Evolutionary conservation across 2,113 vertebrate genomes (phyloP).

Genomic region (Sylvicapra grimmia): DNA sequence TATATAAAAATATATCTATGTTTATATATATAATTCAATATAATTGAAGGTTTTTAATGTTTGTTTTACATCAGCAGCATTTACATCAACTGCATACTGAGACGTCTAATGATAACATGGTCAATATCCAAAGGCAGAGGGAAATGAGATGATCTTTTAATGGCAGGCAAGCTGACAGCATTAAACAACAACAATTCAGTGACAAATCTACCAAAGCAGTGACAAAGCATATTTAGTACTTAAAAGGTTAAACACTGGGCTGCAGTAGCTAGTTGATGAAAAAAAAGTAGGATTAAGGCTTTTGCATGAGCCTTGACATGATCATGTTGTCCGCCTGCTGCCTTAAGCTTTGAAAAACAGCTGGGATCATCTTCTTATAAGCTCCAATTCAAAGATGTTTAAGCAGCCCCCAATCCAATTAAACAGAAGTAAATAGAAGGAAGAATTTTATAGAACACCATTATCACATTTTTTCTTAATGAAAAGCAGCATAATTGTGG

Average conservation of each 20-base stretch:
- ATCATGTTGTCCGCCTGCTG: slow-evolving; percentile 77
- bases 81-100: not conserved
- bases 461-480: slow-evolving; percentile 76
- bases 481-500: slow-evolving; percentile 77
- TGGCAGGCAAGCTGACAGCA: slow-evolving; percentile 41
- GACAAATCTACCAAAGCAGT: slow-evolving; percentile 53
- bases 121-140: slow-evolving; percentile 17
- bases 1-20: not conserved
- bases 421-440: slow-evolving; percentile 78
- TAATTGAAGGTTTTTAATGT: not conserved
- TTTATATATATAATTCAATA: not conserved
- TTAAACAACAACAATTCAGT: slow-evolving; percentile 50
- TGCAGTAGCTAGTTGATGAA: slow-evolving; percentile 65
- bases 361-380: slow-evolving; percentile 78
- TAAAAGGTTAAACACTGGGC: slow-evolving; percentile 72
- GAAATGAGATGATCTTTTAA: slow-evolving; percentile 2
- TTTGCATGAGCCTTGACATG: slow-evolving; percentile 75
- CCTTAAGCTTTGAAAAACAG: slow-evolving; percentile 77
- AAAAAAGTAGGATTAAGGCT: slow-evolving; percentile 78
- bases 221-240: slow-evolving; percentile 71
- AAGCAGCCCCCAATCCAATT: slow-evolving; percentile 81
- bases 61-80: not conserved
- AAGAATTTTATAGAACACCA: slow-evolving; percentile 69
- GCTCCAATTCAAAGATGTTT: slow-evolving; percentile 75
- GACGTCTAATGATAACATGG: not conserved